Base-by-base conservation (phyloP, 1,140 invertebrate genomes). In the Lepidurus packardi region DNA sequence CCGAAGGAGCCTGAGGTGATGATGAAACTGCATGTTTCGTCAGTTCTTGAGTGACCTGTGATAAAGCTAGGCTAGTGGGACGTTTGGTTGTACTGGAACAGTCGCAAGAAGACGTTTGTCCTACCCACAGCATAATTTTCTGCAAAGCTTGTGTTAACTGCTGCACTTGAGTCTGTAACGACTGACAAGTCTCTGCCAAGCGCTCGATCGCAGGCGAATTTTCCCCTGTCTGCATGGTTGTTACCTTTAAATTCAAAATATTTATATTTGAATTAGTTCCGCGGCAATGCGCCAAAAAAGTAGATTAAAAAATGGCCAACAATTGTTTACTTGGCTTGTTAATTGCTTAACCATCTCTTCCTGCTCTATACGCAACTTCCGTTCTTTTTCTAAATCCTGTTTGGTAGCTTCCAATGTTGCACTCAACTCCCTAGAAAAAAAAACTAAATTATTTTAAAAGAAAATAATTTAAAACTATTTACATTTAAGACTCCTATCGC, bases 301-400 rank as follows among this genome's bases (percentile, higher is more conserved):
- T n/a, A n/a, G n/a, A n/a, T n/a, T n/a, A n/a, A 34, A 34, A 34
- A 34, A 65, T 65, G 4, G 4, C 1, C 6, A 65, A 13, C 16
- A 91, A 0, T 13, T 41, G 42, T 43, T 91, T 16, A 96, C 92
- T 85, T 95, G 94, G 84, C 94, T 93, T 93, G 94, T 96, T 6
- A 96, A 85, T 8, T 92, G 92, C 83, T 93, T 93, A 79, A 95
- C 95, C 6, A 93, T 93, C 85, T 96, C 93, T 89, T 95, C 93
- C 85, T 96, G 94, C 73, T 96, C 84, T 80, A 93, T 89, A 82
- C 95, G 92, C 73, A 95, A 89, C 82, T 94, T 93, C 74, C 93
- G 89, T 84, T 96, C 94, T 82, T 92, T 93, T 82, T 95, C 93
- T 24, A 94, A 82, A 13, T 92, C 92, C 5, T 90, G 90, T 83